A percentile compares a stretch with the other conserved stretches of the same genome.
phyloP scores from a whole-genome alignment of 2,113 vertebrate species.

The Euleptes europaea region DNA sequence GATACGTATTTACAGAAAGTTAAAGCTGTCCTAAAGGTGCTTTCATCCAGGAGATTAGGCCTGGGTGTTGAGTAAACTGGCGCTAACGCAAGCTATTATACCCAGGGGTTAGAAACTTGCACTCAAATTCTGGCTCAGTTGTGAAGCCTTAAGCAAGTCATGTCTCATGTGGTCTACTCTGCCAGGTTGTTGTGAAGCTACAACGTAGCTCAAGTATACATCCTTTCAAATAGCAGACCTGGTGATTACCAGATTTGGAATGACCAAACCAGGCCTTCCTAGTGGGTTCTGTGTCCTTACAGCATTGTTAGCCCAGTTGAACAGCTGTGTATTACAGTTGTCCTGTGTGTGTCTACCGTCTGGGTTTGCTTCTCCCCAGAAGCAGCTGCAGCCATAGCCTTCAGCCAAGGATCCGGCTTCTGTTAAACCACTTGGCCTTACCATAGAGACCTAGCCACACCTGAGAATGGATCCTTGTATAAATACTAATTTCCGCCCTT shows the following conservation, averaged over 20 bases:
- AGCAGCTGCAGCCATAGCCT: neutral
- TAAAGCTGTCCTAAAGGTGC: neutral
- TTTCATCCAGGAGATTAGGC: neutral
- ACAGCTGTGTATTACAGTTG: neutral
- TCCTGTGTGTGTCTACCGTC: neutral
- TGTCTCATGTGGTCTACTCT: neutral
- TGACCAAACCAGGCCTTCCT: neutral
- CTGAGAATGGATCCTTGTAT: neutral
- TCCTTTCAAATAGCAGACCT: neutral
- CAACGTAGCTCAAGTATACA: neutral
- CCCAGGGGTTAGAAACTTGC: neutral
- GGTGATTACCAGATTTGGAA: neutral
- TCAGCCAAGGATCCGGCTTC: neutral
- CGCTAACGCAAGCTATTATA: too few species aligned
- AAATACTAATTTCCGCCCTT: constrained; percentile 10
- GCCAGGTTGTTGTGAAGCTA: neutral
- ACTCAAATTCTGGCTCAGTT: neutral
- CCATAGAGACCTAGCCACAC: neutral
- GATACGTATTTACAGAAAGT: neutral
- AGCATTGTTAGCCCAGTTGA: too few species aligned
- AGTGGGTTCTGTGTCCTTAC: neutral
- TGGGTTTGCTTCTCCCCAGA: neutral
- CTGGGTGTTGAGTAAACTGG: too few species aligned
- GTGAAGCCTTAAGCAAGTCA: neutral
- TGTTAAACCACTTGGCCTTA: neutral